phyloP scores from a whole-genome alignment of 35 echinoderm and acorn worm genomes.

The Ophiothrix spiculata region DNA sequence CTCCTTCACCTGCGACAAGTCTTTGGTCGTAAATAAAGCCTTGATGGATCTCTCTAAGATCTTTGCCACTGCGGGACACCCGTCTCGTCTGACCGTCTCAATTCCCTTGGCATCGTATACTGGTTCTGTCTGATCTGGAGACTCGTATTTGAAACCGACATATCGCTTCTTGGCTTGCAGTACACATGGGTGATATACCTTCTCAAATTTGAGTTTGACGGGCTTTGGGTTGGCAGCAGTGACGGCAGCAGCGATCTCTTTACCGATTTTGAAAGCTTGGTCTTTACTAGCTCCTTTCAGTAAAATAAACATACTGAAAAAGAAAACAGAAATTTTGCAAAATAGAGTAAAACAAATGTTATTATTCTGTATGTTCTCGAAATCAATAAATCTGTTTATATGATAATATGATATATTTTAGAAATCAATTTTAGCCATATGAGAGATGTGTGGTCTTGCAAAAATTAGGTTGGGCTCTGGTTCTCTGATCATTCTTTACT shows the following conservation, averaged over 20 bases:
- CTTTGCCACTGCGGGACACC: conserved; percentile 98
- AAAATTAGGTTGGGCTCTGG: too few species aligned
- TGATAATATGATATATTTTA: too few species aligned
- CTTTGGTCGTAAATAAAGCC: conserved; percentile 83
- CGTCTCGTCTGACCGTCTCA: conserved; percentile 90
- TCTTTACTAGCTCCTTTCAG: conserved; percentile 84
- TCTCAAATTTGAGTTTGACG: conserved; percentile 96
- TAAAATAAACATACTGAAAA: conserved; percentile 54
- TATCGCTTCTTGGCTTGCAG: conserved; percentile 98
- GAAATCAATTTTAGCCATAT: too few species aligned
- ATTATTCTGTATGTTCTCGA: too few species aligned
- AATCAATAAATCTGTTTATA: too few species aligned
- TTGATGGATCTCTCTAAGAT: conserved; percentile 89
- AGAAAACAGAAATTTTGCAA: too few species aligned
- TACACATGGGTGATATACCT: too few species aligned
- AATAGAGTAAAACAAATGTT: too few species aligned
- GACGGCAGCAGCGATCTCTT: conserved; percentile 80
- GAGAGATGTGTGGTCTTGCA: too few species aligned
- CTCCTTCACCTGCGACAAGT: conserved; percentile 87
- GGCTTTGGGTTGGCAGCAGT: conserved; percentile 91
- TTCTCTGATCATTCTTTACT: too few species aligned
- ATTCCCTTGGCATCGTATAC: conserved; percentile 96
- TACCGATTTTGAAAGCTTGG: conserved; percentile 83
- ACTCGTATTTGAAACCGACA: conserved; percentile 92
- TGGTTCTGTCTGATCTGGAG: conserved; percentile 81